Evolutionary conservation across 2,113 vertebrate species (phyloP).

Genomic region (Apaloderma vittatum): DNA sequence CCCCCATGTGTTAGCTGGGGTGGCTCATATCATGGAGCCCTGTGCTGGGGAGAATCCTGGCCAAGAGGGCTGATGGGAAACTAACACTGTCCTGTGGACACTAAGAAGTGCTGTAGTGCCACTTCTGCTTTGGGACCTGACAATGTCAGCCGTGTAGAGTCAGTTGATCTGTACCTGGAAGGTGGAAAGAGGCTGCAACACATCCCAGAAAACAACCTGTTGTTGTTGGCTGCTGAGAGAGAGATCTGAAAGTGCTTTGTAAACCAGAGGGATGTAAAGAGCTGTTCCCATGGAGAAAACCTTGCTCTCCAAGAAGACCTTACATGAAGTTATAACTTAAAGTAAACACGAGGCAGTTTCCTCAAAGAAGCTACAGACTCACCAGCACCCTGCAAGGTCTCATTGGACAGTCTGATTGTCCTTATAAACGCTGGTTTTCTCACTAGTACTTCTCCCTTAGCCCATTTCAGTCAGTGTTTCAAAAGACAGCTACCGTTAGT

Average conservation of each 20-base stretch:
- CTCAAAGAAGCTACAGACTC: background rate
- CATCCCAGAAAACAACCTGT: background rate
- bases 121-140: background rate
- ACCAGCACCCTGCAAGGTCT: background rate
- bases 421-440: background rate
- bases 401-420: background rate
- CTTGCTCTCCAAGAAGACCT: background rate
- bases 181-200: background rate
- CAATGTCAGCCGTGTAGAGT: fast-evolving
- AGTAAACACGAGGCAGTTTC: background rate
- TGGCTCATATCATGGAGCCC: background rate
- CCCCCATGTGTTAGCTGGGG: background rate
- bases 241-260: background rate
- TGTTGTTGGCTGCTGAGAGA: background rate
- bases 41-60: fast-evolving
- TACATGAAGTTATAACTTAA: background rate
- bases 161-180: background rate
- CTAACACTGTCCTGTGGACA: fast-evolving
- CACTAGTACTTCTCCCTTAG: background rate
- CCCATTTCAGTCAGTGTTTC: background rate
- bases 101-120: background rate
- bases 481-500: background rate
- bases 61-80: background rate
- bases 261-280: background rate
- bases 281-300: background rate